Base-by-base conservation (phyloP, 2,888 invertebrate genomes). In the Loripinus fragilis region DNA sequence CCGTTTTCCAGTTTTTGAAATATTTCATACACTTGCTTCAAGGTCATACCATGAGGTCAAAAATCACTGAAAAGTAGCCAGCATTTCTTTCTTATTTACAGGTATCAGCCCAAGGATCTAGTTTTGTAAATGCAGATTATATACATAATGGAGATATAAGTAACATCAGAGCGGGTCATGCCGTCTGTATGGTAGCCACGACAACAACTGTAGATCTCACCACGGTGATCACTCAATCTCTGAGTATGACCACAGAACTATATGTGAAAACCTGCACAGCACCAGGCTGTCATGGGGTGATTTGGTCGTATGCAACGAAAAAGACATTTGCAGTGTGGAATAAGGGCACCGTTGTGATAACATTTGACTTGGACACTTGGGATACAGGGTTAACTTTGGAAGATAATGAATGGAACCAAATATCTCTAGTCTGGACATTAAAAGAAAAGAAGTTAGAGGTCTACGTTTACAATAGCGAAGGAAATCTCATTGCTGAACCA, bases 191-290 rank as follows among this genome's bases (percentile, higher is more conserved):
- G 5, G 17, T 30, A 2, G 33, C 30, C 1, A 8, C 60, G 2
- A 33, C 60, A 7, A 60, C 20, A 2, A 60, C 60, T 33, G 60
- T 33, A 33, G 60, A 60, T 33, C 20, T 60, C 5, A 60, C 33
- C 17, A 5, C 33, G 2, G 2, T 60, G 2, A 12, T 60, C 17
- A 50, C n/a, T 8, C 33, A 23, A 3, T 42, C 72, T 17, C 50
- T 60, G 33, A 70, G 76, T 33, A 41, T 65, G 12, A 77, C 82
- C 15, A 52, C 77, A 17, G 69, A 69, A 41, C 76, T 82, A 30
- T 82, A 82, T 42, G 30, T 82, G 41, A 79, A 77, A 50, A 79
- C 79, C 20, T 79, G 82, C 69, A 72, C 73, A n/a, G 75, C 48
- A 5, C 10, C 20, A 8, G 8, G 3, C 1, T 79, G 79, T 30